Evolutionary conservation across 2,113 vertebrate species (phyloP).

Genomic region (Reinhardtius hippoglossoides): DNA sequence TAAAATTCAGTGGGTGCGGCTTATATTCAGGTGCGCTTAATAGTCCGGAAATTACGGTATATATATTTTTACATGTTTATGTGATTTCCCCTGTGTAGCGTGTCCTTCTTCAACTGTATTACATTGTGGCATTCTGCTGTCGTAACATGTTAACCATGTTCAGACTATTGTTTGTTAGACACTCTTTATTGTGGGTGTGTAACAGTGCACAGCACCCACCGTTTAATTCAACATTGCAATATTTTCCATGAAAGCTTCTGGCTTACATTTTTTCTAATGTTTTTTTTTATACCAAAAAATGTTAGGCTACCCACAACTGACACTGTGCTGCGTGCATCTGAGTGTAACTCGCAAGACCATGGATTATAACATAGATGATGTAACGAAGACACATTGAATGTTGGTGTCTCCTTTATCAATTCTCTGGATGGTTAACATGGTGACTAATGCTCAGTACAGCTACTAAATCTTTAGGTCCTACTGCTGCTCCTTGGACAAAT

Average conservation of each 20-base stretch:
- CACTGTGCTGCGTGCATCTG: too few species aligned
- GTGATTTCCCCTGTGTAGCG: neutral
- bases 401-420: neutral
- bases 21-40: too few species aligned
- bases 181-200: neutral
- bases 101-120: neutral
- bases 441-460: neutral
- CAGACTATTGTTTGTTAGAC: neutral
- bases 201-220: neutral
- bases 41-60: too few species aligned
- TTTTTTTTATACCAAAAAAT: too few species aligned
- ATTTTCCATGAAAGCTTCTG: neutral
- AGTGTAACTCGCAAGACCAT: too few species aligned
- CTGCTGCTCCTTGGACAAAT: conserved; percentile 16
- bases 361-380: too few species aligned
- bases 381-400: too few species aligned
- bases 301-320: too few species aligned
- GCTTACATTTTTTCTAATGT: neutral
- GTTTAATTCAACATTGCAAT: neutral
- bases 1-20: too few species aligned
- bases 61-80: neutral
- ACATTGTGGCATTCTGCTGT: neutral
- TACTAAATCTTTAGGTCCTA: neutral
- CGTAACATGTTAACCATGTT: neutral
- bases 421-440: neutral